Conservation (phyloP, 2,888 invertebrate genomes). For the Trichopoda pennipes region DNA sequence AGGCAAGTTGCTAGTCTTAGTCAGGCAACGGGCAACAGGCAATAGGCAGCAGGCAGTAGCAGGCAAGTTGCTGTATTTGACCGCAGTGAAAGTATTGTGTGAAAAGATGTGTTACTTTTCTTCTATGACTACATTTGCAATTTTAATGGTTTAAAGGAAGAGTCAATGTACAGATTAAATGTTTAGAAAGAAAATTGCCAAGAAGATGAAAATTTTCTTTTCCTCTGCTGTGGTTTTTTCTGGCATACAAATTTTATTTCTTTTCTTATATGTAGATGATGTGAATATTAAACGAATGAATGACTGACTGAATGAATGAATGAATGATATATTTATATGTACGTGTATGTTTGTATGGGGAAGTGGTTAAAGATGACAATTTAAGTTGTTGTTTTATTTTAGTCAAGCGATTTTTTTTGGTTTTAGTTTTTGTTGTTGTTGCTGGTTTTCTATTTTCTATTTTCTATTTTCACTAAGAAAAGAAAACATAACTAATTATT, state of each 20-base stretch:
- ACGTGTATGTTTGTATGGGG: conserved; percentile 40
- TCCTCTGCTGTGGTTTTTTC: conserved; percentile 17
- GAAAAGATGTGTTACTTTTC: conserved; percentile 61
- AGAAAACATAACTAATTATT: conserved; percentile 59
- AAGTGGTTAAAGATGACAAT: conserved; percentile 58
- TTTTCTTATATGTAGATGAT: conserved; percentile 48
- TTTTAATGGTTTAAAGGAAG: conserved; percentile 61
- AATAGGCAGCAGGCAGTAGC: conserved; percentile 5
- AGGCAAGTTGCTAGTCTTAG: conserved; percentile 7
- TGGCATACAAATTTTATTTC: background rate
- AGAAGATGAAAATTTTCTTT: conserved; percentile 58
- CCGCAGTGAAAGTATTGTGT: conserved; percentile 69
- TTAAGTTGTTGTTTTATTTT: conserved; percentile 48
- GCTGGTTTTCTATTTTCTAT: conserved; percentile 25
- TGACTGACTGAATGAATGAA: background rate
- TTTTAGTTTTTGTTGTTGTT: conserved; percentile 37
- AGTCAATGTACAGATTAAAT: conserved; percentile 63
- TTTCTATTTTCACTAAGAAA: conserved; percentile 48
- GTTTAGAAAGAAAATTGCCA: conserved; percentile 55
- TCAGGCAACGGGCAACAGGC: background rate
- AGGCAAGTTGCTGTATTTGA: conserved; percentile 59
- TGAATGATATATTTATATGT: background rate
- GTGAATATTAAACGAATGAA: conserved; percentile 46
- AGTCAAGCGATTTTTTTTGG: conserved; percentile 34
- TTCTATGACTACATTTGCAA: conserved; percentile 23